Percentiles rank a stretch among this genome's conserved stretches.
phyloP scores from a whole-genome alignment of 2,888 invertebrate genomes.

The Prosopocoilus inquinatus region DNA sequence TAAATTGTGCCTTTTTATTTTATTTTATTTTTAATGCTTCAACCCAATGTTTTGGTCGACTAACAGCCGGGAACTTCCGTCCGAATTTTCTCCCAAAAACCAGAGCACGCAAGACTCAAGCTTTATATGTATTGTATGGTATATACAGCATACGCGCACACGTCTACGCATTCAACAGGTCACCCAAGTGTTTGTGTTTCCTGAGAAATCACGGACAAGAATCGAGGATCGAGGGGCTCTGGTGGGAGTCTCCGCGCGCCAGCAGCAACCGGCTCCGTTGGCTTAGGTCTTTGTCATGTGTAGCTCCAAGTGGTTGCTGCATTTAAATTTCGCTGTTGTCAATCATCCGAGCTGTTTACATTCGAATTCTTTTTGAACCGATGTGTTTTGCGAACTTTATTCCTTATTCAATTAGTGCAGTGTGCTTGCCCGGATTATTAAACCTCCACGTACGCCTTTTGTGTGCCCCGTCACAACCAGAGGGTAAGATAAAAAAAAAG shows the following conservation, averaged over 20 bases:
- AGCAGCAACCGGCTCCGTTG: slow-evolving; percentile 1
- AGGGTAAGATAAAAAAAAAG: too few species aligned
- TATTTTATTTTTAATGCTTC: too few species aligned
- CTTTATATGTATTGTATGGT: not conserved
- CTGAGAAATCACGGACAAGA: slow-evolving; percentile 10
- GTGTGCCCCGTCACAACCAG: too few species aligned
- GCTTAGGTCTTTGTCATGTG: slow-evolving; percentile 4
- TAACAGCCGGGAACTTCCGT: too few species aligned
- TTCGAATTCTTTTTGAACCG: not conserved
- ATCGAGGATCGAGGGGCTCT: slow-evolving; percentile 5
- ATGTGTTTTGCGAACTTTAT: too few species aligned
- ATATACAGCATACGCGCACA: not conserved
- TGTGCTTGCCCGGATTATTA: too few species aligned
- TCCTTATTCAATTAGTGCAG: too few species aligned
- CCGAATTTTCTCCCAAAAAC: too few species aligned
- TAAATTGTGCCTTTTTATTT: too few species aligned
- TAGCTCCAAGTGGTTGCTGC: slow-evolving; percentile 1
- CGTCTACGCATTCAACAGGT: slow-evolving; percentile 11
- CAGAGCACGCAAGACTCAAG: not conserved
- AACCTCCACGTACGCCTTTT: too few species aligned
- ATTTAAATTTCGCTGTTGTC: not conserved
- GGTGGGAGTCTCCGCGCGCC: slow-evolving; percentile 9
- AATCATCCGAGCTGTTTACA: not conserved
- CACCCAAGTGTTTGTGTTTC: not conserved
- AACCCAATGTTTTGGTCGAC: too few species aligned